Evolutionary conservation across 2,113 vertebrate species (phyloP).

Genomic region (Plestiodon gilberti): DNA sequence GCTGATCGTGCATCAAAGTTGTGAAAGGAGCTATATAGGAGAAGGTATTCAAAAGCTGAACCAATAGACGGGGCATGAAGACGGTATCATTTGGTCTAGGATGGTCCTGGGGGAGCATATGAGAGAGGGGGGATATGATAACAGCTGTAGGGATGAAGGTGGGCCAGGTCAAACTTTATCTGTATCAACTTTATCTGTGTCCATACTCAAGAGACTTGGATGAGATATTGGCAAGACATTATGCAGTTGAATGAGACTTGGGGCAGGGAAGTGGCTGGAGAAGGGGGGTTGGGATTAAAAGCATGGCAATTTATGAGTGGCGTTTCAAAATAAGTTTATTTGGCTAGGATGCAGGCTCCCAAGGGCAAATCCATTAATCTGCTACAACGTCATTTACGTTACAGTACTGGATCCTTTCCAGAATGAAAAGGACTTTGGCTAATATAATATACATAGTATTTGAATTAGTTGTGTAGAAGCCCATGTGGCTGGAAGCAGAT

Average conservation of each 20-base stretch:
- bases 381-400: neutral
- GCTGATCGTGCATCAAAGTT: no score
- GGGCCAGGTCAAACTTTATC: neutral
- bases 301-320: neutral
- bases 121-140: no score
- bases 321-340: neutral
- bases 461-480: constrained; percentile 16
- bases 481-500: neutral
- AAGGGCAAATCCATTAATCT: neutral
- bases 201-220: neutral
- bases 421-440: neutral
- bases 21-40: no score
- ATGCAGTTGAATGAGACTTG: neutral
- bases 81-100: no score
- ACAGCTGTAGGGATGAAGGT: no score
- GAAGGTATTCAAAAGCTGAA: no score
- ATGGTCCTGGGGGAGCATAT: no score
- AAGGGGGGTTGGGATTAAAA: neutral
- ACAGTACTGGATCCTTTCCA: neutral
- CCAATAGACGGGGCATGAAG: no score
- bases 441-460: neutral
- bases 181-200: no score
- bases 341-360: neutral
- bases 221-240: neutral
- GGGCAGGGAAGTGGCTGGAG: neutral